Base-by-base conservation (phyloP, 2,113 vertebrate genomes). In the Orycteropus afer region DNA sequence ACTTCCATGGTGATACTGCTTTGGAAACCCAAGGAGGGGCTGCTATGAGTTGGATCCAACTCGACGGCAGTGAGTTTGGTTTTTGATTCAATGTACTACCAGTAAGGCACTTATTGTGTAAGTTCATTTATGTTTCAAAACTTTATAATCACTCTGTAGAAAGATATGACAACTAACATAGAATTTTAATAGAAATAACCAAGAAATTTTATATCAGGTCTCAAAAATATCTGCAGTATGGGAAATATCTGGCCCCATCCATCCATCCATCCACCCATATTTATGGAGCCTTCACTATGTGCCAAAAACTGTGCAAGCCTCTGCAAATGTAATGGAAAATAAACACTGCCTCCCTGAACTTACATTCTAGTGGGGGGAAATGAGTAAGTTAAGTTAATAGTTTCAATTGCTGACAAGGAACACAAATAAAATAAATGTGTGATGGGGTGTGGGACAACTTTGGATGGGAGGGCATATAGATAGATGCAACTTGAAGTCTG, bases 121-220 rank as follows among this genome's bases (percentile, higher is more conserved):
- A 59, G 51, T 65, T 80, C 13, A 5, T 91, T 77, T 23, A 5
- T 88, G 49, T 67, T 91, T 90, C 53, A 25, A 94, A 59, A 65
- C 40, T 91, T 89, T 14, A 67, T 61, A 25, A 51, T 89, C 32
- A 77, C 22, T 76, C 40, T 53, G 18, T 63, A 65, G 42, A 93
- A 80, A 96, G 93, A 65, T 11, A 94, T 53, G 71, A 91, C 14
- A 94, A 42, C 20, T 5, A 89, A 80, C 27, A 34, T 27, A 78
- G 57, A 32, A 55, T 71, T 94, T 93, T 91, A 45, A 87, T 27
- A 86, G 45, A 88, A 92, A 67, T 88, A 37, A 80, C 86, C 13
- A 89, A 37, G 15, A 86, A 80, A 42, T 25, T 71, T 91, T 94
- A 76, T 42, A 63, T 84, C 47, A 81, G 45, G 29, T 84, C 76